Percentiles rank a stretch among this genome's conserved stretches.
These are phyloP conservation scores for Helicoverpa armigera DNA, from an alignment of 1,140 invertebrate genomes.

Conservation along the genomic window DNA sequence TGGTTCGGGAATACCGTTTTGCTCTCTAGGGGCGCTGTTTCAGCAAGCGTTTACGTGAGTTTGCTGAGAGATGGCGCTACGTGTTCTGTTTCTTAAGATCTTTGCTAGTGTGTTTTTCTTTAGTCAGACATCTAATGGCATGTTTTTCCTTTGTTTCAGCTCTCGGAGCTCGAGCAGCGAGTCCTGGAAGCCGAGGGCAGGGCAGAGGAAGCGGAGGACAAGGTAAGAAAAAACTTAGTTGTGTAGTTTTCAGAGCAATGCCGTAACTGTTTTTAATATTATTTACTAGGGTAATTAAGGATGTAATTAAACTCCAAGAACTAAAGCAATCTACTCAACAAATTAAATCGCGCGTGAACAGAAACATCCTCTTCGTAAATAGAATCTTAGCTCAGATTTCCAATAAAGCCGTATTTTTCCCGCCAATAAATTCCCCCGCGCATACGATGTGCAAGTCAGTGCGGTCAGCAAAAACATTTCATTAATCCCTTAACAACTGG, in stretches of 20 bases:
- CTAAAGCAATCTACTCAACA: not conserved
- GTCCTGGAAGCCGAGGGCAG: constrained; percentile 96
- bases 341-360: constrained; percentile 16
- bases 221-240: constrained; percentile 87
- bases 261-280: no score
- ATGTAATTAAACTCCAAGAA: no score
- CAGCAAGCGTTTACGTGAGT: constrained; percentile 7
- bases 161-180: constrained; percentile 96
- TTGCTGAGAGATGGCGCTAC: constrained; percentile 59
- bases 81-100: constrained; percentile 27
- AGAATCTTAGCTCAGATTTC: constrained; percentile 35
- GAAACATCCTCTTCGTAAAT: constrained; percentile 20
- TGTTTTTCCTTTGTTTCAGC: constrained; percentile 90
- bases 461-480: constrained; percentile 61
- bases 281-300: no score
- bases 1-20: constrained; percentile 49
- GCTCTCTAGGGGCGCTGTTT: constrained; percentile 3
- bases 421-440: constrained; percentile 26
- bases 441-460: constrained; percentile 57
- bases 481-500: constrained; percentile 57
- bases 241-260: not conserved
- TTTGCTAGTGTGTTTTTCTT: not conserved
- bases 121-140: not conserved
- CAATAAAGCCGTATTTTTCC: constrained; percentile 45
- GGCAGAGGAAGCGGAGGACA: constrained; percentile 96